Conservation (phyloP, 1,140 invertebrate genomes). For the Bombus picipes region DNA sequence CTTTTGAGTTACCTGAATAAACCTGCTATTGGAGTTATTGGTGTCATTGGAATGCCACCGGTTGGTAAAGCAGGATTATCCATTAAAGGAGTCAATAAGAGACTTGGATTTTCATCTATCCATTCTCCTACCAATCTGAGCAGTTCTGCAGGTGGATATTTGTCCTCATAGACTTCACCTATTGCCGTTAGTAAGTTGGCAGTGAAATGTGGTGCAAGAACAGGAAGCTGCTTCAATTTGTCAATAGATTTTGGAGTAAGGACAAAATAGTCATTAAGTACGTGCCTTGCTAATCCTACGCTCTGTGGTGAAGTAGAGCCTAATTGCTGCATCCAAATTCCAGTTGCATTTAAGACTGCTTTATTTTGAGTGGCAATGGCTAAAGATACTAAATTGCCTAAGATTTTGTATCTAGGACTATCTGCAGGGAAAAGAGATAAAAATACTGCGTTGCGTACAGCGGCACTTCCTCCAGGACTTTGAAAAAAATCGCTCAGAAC, state of each 20-base stretch:
- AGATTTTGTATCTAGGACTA: constrained; percentile 86
- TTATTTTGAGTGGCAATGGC: constrained; percentile 89
- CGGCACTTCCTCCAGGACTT: constrained; percentile 86
- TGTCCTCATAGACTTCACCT: constrained; percentile 87
- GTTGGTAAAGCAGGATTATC: constrained; percentile 87
- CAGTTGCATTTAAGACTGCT: constrained; percentile 88
- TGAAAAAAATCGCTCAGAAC: constrained; percentile 90
- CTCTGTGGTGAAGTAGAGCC: constrained; percentile 89
- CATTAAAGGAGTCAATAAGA: constrained; percentile 88
- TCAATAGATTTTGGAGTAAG: constrained; percentile 86
- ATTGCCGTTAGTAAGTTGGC: constrained; percentile 91
- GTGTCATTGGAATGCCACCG: constrained; percentile 91
- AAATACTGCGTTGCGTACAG: constrained; percentile 91
- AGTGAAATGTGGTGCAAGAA: constrained; percentile 89
- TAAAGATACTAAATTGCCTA: constrained; percentile 91
- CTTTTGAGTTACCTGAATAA: constrained; percentile 82
- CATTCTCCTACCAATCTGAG: constrained; percentile 77
- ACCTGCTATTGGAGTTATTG: constrained; percentile 90
- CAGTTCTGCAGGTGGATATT: constrained; percentile 76
- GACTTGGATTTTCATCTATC: constrained; percentile 84
- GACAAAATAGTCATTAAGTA: constrained; percentile 91
- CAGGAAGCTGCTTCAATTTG: constrained; percentile 87
- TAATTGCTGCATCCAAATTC: constrained; percentile 93
- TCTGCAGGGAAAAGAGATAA: constrained; percentile 89
- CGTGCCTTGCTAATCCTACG: constrained; percentile 87